Evolutionary conservation across 2,113 vertebrate genomes (phyloP), one percentile per base, ranked within the genome.

Genomic region (Nyctibius bracteatus): DNA sequence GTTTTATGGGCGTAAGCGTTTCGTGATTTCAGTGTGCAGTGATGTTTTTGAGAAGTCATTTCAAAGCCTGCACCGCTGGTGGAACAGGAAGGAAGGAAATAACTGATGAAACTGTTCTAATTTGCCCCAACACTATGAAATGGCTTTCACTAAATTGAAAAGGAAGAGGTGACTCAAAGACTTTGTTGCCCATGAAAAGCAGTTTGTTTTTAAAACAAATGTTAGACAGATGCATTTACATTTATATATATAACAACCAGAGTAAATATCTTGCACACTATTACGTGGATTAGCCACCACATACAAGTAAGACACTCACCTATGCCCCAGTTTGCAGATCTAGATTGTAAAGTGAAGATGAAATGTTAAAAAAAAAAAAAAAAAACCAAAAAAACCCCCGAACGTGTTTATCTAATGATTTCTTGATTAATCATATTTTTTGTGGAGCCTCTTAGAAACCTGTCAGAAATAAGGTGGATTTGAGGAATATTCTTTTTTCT

Each of bases 21-120:
- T 43, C 1, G 1, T 31, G 20, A 22, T 31, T 79, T 51, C 21
- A 25, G 46, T 7, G 0, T 11, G 31, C 7, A 20, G 74, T 1
- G 30, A 9, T 51, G 28, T 28, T 90, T 90, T 35, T 41, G 73
- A 86, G 66, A 92, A 80, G 72, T 12, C 3, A 13, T 71, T 81
- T 63, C 80, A 63, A 20, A 91, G 79, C 23, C 43, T 43, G 31
- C 47, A 20, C 5, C 1, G 5, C 25, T 74, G 72, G 31, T 68
- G 58, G 39, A 73, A 71, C 63, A 78, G 92, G 92, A 87, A 97
- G 93, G 88, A 92, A 95, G 86, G 88, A 95, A 96, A 39, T 71
- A 62, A 44, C 71, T 86, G 83, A 73, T 91, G 74, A 96, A 96
- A 96, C 78, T 39, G 39, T 58, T 30, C 27, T 72, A 41, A 33